phyloP scores from a whole-genome alignment of 2,888 invertebrate species.

The Drosophila gaucha region DNA sequence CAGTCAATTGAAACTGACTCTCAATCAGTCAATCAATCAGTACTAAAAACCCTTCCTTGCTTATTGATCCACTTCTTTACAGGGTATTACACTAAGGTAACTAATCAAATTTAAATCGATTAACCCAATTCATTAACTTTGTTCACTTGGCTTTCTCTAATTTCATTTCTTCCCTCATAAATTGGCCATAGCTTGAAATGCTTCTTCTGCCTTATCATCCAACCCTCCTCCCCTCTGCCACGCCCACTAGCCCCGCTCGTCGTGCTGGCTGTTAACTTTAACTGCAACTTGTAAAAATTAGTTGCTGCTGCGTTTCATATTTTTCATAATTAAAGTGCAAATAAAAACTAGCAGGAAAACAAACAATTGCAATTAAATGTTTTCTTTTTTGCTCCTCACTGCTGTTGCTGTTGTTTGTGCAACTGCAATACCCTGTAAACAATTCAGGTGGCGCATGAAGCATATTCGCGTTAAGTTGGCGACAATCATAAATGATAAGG shows the following conservation, averaged over 20 bases:
- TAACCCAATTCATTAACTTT: conserved; percentile 1
- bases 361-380: conserved; percentile 74
- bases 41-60: too few relatives aligned
- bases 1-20: not conserved
- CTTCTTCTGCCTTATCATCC: conserved; percentile 4
- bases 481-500: too few relatives aligned
- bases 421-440: conserved; percentile 23
- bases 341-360: conserved; percentile 72
- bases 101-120: conserved; percentile 27
- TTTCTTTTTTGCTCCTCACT: conserved; percentile 12
- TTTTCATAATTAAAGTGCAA: conserved; percentile 76
- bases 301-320: conserved; percentile 61
- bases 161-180: not conserved
- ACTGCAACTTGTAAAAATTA: conserved; percentile 69
- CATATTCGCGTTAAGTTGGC: not conserved
- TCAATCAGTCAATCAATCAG: not conserved
- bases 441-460: not conserved
- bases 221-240: not conserved
- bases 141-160: not conserved
- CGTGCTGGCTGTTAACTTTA: conserved; percentile 37
- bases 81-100: not conserved
- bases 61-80: not conserved
- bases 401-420: conserved; percentile 9
- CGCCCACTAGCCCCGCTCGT: not conserved
- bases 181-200: conserved; percentile 38